Evolutionary conservation across 2,113 vertebrate genomes (phyloP).

Genomic region (Craseonycteris thonglongyai): DNA sequence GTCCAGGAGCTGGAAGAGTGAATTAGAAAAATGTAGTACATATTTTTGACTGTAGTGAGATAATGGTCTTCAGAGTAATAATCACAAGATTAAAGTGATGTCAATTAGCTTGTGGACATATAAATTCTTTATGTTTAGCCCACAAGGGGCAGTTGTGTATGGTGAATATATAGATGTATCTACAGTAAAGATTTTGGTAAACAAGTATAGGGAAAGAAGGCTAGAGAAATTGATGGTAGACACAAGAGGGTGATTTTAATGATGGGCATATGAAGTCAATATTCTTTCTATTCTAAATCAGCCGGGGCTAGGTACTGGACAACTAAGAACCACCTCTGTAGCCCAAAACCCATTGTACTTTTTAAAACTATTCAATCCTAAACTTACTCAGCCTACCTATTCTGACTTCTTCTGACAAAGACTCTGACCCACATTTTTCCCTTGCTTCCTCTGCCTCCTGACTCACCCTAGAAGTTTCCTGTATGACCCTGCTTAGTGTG

Average conservation of each 20-base stretch:
- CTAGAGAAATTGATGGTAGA: neutral
- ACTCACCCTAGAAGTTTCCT: no score
- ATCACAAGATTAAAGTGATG: neutral
- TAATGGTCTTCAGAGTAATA: neutral
- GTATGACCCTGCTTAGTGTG: neutral
- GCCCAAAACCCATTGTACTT: neutral
- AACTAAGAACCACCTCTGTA: neutral
- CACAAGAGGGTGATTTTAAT: neutral
- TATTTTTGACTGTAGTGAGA: neutral
- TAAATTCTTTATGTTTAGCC: neutral
- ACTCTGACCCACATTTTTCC: neutral
- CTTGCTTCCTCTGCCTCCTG: neutral
- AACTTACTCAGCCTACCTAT: neutral
- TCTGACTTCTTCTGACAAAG: neutral
- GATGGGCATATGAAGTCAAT: neutral
- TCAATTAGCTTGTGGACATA: neutral
- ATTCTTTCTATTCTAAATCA: neutral
- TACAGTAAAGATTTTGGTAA: neutral
- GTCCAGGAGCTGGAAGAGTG: neutral
- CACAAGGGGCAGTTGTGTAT: neutral
- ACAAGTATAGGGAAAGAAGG: neutral
- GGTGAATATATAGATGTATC: neutral
- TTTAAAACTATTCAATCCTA: neutral
- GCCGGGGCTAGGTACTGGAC: neutral
- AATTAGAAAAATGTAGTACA: neutral